phyloP scores from a whole-genome alignment of 2,888 invertebrate species.

The Thera obeliscata region DNA sequence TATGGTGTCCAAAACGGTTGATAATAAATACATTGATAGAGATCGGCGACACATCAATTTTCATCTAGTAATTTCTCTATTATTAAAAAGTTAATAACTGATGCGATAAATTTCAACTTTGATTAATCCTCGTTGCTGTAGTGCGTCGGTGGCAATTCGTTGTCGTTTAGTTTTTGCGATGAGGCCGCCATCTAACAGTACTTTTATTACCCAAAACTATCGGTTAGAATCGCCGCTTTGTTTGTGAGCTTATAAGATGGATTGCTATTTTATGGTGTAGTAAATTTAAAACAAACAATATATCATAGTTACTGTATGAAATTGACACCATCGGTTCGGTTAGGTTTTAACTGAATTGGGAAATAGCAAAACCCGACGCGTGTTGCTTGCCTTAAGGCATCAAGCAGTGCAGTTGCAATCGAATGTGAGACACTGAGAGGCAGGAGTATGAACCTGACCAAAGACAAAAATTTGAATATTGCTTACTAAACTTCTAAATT shows the following conservation, averaged over 20 bases:
- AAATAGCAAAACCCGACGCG: too few relatives aligned
- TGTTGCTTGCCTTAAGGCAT: too few relatives aligned
- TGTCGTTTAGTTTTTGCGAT: conserved; percentile 28
- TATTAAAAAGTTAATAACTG: conserved; percentile 54
- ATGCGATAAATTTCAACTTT: conserved; percentile 40
- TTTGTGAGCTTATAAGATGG: conserved; percentile 13
- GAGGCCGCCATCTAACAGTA: conserved; percentile 41
- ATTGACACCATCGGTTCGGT: too few relatives aligned
- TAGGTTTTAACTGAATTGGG: too few relatives aligned
- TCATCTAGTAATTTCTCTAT: conserved; percentile 56
- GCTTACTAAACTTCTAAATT: too few relatives aligned
- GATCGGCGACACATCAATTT: conserved; percentile 57
- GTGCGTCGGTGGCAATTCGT: conserved; percentile 15
- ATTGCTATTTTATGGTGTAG: neutral
- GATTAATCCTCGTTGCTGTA: conserved; percentile 39
- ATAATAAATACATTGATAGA: conserved; percentile 60
- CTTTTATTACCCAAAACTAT: conserved; percentile 38
- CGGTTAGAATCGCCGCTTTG: conserved; percentile 23
- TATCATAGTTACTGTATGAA: too few relatives aligned
- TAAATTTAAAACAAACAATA: too few relatives aligned
- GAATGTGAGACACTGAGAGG: too few relatives aligned
- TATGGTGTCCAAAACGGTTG: conserved; percentile 64
- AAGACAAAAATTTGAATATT: too few relatives aligned
- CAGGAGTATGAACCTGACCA: too few relatives aligned
- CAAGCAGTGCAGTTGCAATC: too few relatives aligned